Base-by-base conservation (phyloP, 2,888 invertebrate genomes). In the Cecidostiba fungosa region DNA sequence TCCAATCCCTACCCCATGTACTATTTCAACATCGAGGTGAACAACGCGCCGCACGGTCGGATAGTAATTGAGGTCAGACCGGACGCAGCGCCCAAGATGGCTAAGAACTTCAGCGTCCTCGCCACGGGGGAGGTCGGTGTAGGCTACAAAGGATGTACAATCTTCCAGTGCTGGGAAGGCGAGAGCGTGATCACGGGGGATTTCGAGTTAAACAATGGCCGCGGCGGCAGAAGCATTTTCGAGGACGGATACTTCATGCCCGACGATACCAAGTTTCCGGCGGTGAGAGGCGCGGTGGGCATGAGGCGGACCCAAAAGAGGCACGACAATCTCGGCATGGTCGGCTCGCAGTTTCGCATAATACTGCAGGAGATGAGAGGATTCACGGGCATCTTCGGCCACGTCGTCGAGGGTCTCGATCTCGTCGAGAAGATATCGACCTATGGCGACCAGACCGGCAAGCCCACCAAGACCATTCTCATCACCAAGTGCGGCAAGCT, bases 291-390 rank as follows among this genome's bases (percentile, higher is more conserved):
- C 62, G 96, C 97, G 19, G 97, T 97, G 12, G 97, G 97, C 82
- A 97, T 97, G 97, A 94, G 97, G 16, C 95, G 97, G 72, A 96
- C 97, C 85, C 97, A 97, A 92, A 96, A 96, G 92, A 95, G 97
- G 43, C 97, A 96, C 94, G 97, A 97, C 92, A 96, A 96, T 90
- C 94, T 96, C 89, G 97, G 97, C 77, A 95, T 97, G 95, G 97
- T 97, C n/a, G 97, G 97, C 36, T 97, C 97, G 85, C 97, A 97
- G 93, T 97, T 97, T 94, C 96, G 97, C 88, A 96, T 97, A 88
- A 96, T 97, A 89, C 94, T 97, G 90, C 96, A 96, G 89, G 97
- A 97, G 92, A 97, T 97, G 96, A 95, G 97, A 87, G 96, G 96
- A 70, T 97, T 97, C 93, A 97, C 97, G 6, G 97, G 96, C 69